phyloP scores from a whole-genome alignment of 2,797 vertebrate genomes.

The Synaphobranchus kaupii region DNA sequence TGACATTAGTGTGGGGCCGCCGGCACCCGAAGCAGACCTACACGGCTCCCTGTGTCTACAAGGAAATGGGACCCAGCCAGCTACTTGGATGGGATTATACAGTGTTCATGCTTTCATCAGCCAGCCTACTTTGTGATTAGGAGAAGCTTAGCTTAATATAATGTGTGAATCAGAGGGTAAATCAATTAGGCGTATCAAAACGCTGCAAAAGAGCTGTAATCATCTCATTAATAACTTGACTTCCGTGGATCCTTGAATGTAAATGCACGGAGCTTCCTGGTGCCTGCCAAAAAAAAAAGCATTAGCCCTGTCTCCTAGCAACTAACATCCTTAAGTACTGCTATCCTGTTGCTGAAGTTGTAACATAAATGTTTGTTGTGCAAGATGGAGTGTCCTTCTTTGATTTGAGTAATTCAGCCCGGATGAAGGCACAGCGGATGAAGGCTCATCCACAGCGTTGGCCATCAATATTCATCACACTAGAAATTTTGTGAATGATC shows the following conservation, averaged over 20 bases:
- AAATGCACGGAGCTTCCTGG: constrained; percentile 17
- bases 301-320: constrained; percentile 44
- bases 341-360: constrained; percentile 8
- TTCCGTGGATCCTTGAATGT: constrained; percentile 29
- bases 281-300: constrained; percentile 28
- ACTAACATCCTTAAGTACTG: constrained; percentile 23
- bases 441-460: neutral
- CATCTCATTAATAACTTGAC: constrained; percentile 34
- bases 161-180: constrained; percentile 31
- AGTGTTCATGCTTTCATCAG: constrained; percentile 22
- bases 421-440: neutral
- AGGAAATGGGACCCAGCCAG: constrained; percentile 7
- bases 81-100: constrained; percentile 27
- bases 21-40: neutral
- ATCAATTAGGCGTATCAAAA: constrained; percentile 44
- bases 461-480: constrained; percentile 10
- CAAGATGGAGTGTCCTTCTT: neutral
- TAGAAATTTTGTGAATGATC: neutral
- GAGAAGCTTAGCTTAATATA: constrained; percentile 27
- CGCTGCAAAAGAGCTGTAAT: constrained; percentile 34
- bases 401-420: neutral
- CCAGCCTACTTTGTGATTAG: constrained; percentile 30
- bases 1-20: neutral
- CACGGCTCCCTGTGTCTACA: constrained; percentile 12
- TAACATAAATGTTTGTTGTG: neutral